Conservation (phyloP, 2,888 invertebrate genomes). For the Blomia tropicalis region DNA sequence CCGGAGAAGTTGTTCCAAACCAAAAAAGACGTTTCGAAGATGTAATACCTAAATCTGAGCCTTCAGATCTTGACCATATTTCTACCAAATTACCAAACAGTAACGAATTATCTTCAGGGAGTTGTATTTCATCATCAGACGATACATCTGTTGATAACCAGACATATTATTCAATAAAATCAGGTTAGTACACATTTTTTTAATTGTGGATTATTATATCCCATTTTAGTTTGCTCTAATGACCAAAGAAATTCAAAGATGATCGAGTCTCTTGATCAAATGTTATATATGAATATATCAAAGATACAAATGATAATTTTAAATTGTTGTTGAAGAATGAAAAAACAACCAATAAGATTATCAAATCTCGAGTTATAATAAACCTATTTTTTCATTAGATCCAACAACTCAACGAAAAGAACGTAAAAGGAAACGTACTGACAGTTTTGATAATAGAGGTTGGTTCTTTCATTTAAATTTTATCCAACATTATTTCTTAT, state of each 20-base stretch:
- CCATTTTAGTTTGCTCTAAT: not conserved
- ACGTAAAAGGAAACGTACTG: conserved; percentile 31
- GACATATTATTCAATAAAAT: conserved; percentile 14
- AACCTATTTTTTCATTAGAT: not conserved
- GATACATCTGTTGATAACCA: conserved; percentile 1
- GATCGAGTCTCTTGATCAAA: conserved; percentile 22
- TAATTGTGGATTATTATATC: not conserved
- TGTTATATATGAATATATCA: not conserved
- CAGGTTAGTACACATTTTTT: conserved; percentile 1
- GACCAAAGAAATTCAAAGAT: conserved; percentile 20
- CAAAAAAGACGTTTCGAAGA: not conserved
- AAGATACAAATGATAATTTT: conserved; percentile 5
- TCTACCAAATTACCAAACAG: not conserved
- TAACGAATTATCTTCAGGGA: not conserved
- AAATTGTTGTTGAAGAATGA: conserved; percentile 16
- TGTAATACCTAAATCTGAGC: conserved; percentile 5
- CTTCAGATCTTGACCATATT: not conserved
- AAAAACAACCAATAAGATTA: conserved; percentile 6
- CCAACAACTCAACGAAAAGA: conserved; percentile 28
- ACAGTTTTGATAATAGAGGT: conserved; percentile 28
- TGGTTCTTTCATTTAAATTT: not conserved
- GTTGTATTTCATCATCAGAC: not conserved
- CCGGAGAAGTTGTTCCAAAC: conserved; percentile 28
- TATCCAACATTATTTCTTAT: conserved; percentile 4
- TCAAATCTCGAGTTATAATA: not conserved